Evolutionary conservation across 2,797 vertebrate genomes (phyloP).

Genomic region (Phylloscopus collybita): DNA sequence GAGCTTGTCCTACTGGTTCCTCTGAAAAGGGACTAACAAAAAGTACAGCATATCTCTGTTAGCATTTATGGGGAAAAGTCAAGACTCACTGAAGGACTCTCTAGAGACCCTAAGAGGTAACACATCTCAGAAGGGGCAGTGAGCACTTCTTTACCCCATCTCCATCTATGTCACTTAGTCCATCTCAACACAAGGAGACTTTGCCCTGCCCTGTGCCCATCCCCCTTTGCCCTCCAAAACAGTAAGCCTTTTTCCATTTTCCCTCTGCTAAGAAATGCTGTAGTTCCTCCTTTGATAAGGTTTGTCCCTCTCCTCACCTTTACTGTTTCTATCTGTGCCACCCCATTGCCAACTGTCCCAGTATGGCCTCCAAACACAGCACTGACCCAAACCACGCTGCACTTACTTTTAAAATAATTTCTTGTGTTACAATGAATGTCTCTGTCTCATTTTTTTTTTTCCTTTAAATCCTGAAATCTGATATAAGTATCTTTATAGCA

Average conservation of each 20-base stretch:
- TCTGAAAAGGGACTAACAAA: neutral
- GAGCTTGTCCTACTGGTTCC: neutral
- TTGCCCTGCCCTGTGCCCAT: neutral
- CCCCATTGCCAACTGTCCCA: neutral
- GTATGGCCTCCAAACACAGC: neutral
- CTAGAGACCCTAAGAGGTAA: neutral
- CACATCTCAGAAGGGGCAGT: neutral
- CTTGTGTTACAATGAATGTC: neutral
- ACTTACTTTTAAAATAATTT: neutral
- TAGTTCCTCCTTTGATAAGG: neutral
- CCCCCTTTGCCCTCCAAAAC: too few relatives aligned
- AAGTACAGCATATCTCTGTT: neutral
- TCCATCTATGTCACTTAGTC: neutral
- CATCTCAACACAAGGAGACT: accelerated
- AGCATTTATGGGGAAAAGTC: neutral
- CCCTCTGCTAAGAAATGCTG: neutral
- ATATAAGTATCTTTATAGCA: neutral
- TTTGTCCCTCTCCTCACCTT: neutral
- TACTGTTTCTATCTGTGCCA: neutral
- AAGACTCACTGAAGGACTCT: neutral
- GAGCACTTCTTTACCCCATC: neutral
- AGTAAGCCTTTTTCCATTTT: neutral
- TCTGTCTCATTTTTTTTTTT: neutral
- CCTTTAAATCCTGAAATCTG: neutral
- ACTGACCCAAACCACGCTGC: neutral